Percentiles rank a stretch among this genome's conserved stretches.
phyloP scores from a whole-genome alignment of 1,140 invertebrate species.

The Armadillidium nasatum region DNA sequence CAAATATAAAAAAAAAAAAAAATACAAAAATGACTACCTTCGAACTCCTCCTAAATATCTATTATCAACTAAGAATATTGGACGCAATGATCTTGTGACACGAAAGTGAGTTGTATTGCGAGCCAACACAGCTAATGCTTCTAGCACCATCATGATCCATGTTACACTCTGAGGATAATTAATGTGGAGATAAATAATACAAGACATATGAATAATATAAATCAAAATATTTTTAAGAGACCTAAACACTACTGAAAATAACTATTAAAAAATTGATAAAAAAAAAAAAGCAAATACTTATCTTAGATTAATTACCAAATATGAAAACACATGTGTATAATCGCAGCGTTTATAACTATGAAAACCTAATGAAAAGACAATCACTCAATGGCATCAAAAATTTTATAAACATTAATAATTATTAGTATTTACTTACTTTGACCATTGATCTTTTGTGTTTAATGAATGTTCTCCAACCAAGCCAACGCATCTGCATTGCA shows the following conservation, averaged over 20 bases:
- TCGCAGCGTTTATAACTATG: too few relatives aligned
- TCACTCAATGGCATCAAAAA: too few relatives aligned
- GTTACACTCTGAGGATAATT: conserved; percentile 52
- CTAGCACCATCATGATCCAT: conserved; percentile 75
- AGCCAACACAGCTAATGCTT: conserved; percentile 73
- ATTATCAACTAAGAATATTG: conserved; percentile 83
- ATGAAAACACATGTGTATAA: too few relatives aligned
- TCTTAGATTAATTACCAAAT: too few relatives aligned
- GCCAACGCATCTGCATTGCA: conserved; percentile 76
- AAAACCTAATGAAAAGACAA: too few relatives aligned
- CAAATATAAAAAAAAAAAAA: too few relatives aligned
- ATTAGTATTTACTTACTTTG: conserved; percentile 58
- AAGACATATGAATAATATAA: conserved; percentile 14
- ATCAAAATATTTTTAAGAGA: conserved; percentile 39
- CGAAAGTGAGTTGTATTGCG: conserved; percentile 80
- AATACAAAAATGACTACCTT: conserved; percentile 48
- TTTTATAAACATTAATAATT: too few relatives aligned
- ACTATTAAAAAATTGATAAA: neutral
- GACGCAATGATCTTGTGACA: conserved; percentile 78
- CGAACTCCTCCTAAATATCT: conserved; percentile 67
- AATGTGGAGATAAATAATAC: neutral
- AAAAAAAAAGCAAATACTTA: neutral
- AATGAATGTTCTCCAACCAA: conserved; percentile 74
- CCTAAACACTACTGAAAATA: neutral
- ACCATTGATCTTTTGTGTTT: conserved; percentile 77